Percentiles rank a stretch among this genome's conserved stretches.
These are phyloP conservation scores for Rhegmatorhina hoffmannsi DNA, from an alignment of 2,113 vertebrate species.

Conservation along the genomic window DNA sequence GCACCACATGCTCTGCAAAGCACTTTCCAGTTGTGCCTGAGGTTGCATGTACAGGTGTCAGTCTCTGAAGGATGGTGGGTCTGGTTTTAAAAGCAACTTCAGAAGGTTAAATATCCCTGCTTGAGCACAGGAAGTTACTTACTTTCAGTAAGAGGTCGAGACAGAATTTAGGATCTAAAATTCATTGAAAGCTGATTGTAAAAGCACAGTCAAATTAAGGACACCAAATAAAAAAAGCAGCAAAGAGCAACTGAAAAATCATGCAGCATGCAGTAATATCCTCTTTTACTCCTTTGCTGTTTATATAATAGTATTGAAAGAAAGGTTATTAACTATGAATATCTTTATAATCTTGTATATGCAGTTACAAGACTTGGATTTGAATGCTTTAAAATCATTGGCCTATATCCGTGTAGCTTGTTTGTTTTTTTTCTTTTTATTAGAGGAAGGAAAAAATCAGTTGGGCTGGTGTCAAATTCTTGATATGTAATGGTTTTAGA, in stretches of 20 bases:
- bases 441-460: background rate
- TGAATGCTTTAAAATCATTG: background rate
- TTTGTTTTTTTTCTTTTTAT: background rate
- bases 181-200: background rate
- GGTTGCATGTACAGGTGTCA: background rate
- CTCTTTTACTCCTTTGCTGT: background rate
- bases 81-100: background rate
- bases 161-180: background rate
- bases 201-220: background rate
- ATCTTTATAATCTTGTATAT: background rate
- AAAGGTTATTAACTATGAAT: background rate
- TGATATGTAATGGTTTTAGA: background rate
- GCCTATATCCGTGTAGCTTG: background rate
- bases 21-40: background rate
- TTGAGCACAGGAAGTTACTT: background rate
- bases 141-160: background rate
- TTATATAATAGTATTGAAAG: background rate
- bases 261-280: fast-evolving
- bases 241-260: background rate
- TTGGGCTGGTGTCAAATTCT: background rate
- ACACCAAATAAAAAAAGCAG: background rate
- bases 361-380: background rate
- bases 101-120: background rate
- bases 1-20: background rate
- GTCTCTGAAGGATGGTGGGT: background rate